phyloP scores from a whole-genome alignment of 2,113 vertebrate genomes.

The Pagrus major region DNA sequence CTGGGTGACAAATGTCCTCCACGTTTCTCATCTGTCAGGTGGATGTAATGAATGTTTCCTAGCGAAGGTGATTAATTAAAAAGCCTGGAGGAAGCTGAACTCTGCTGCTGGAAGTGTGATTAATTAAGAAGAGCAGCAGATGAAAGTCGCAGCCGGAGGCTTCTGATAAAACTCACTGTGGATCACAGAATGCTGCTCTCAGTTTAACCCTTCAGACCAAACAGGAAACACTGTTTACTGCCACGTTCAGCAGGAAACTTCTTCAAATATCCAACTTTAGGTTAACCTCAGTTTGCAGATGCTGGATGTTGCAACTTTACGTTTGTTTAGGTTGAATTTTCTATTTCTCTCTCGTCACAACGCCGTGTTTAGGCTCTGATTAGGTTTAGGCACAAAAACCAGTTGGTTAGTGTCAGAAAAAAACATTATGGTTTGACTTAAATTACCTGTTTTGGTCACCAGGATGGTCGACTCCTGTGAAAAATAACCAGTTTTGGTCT shows the following conservation, averaged over 20 bases:
- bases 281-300: no score
- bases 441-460: no score
- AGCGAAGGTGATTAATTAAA: constrained; percentile 32
- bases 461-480: no score
- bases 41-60: constrained; percentile 16
- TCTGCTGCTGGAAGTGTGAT: constrained; percentile 44
- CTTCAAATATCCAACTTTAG: no score
- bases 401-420: no score
- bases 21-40: background rate
- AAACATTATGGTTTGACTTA: no score
- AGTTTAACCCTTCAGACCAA: background rate
- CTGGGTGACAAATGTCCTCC: constrained; percentile 30
- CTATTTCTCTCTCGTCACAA: no score
- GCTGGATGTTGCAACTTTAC: no score
- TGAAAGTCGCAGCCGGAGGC: constrained; percentile 44
- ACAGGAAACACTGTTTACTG: background rate
- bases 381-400: no score
- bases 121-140: constrained; percentile 46
- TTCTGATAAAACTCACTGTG: constrained; percentile 10
- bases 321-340: no score
- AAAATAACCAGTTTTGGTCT: no score
- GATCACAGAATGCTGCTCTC: background rate
- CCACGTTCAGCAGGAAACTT: background rate
- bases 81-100: constrained; percentile 31
- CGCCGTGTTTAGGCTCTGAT: no score